Percentiles rank a stretch among this genome's conserved stretches.
Evolutionary conservation across 2,888 invertebrate genomes (phyloP).

Genomic region (Agriopis leucophaearia): DNA sequence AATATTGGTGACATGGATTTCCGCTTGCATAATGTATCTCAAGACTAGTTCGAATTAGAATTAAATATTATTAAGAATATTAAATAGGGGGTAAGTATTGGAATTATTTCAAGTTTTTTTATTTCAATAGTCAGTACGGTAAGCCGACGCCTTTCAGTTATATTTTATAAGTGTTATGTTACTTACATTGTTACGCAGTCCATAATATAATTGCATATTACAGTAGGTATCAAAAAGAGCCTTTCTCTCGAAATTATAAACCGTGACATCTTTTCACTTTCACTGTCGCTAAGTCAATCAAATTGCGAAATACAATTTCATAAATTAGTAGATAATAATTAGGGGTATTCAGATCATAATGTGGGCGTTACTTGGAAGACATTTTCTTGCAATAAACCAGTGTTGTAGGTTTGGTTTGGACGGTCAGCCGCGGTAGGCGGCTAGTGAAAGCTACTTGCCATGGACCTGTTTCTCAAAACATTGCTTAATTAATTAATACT

Average conservation of each 20-base stretch:
- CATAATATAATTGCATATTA: slow-evolving; percentile 50
- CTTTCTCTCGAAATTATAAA: slow-evolving; percentile 80
- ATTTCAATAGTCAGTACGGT: not conserved
- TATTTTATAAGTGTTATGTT: not conserved
- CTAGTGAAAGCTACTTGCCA: slow-evolving; percentile 72
- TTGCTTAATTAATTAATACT: slow-evolving; percentile 62
- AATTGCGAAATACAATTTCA: slow-evolving; percentile 71
- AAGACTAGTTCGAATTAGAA: not conserved
- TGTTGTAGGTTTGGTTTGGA: slow-evolving; percentile 52
- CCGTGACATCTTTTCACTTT: slow-evolving; percentile 83
- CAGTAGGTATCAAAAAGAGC: slow-evolving; percentile 61
- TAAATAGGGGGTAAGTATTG: not conserved
- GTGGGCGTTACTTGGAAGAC: slow-evolving; percentile 54
- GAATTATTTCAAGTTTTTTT: not conserved
- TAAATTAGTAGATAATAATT: slow-evolving; percentile 72
- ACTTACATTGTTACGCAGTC: slow-evolving; percentile 47
- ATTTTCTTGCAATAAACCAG: slow-evolving; percentile 56
- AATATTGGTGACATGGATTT: slow-evolving; percentile 3
- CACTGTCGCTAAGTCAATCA: slow-evolving; percentile 77
- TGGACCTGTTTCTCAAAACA: slow-evolving; percentile 66
- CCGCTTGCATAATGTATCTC: slow-evolving; percentile 1
- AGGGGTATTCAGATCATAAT: slow-evolving; percentile 58
- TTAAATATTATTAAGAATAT: not conserved
- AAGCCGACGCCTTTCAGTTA: not conserved
- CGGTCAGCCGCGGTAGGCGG: slow-evolving; percentile 63